phyloP scores from a whole-genome alignment of 2,797 vertebrate genomes.

The Mionectes olivaceus region DNA sequence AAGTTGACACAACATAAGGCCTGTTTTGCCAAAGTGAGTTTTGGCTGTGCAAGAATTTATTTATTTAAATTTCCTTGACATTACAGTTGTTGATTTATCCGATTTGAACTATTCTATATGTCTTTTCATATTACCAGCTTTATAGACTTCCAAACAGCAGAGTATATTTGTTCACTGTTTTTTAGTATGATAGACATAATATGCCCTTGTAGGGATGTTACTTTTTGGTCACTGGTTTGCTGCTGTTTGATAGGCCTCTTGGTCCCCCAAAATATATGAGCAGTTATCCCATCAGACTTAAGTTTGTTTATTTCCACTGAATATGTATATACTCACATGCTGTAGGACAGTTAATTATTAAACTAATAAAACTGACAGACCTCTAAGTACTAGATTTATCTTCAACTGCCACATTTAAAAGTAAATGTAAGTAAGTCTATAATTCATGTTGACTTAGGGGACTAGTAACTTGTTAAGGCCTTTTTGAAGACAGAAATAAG shows the following conservation, averaged over 20 bases:
- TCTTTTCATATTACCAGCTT: background rate
- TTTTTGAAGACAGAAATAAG: background rate
- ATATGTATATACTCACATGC: background rate
- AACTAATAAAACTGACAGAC: background rate
- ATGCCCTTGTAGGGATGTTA: background rate
- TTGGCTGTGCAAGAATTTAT: background rate
- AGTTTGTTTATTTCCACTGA: background rate
- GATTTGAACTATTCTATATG: background rate
- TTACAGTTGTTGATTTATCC: background rate
- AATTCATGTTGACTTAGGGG: background rate
- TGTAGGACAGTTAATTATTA: background rate
- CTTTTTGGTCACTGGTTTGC: background rate
- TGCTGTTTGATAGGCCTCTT: background rate
- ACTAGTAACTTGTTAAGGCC: background rate
- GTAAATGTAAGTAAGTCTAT: background rate
- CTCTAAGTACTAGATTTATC: background rate
- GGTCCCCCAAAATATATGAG: background rate
- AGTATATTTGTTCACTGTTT: background rate
- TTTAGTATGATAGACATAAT: background rate
- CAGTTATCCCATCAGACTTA: background rate
- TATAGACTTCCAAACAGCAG: background rate
- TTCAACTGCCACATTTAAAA: background rate
- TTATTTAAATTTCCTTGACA: background rate
- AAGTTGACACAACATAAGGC: background rate
- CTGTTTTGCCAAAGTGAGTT: background rate